A percentile compares a stretch with the other conserved stretches of the same genome.
Conservation (phyloP, 92 coral and sea anemone genomes). For the Paragorgia papillata region DNA sequence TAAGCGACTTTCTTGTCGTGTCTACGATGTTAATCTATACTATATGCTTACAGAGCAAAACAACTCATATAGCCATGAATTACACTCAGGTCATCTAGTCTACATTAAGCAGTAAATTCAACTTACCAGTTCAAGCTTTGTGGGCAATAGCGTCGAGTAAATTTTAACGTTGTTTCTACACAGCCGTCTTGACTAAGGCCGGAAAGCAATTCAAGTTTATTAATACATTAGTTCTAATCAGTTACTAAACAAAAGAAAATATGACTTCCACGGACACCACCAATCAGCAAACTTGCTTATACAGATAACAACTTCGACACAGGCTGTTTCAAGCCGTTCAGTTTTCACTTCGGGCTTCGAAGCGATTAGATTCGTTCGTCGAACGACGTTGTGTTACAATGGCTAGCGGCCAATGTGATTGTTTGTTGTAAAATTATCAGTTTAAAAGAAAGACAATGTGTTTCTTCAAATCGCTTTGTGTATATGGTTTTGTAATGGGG, state of each 20-base stretch:
- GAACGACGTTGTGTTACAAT: background rate
- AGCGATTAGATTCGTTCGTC: no score
- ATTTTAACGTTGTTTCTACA: background rate
- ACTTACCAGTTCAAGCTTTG: background rate
- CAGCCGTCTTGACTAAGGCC: background rate
- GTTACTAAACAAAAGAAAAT: conserved; percentile 27
- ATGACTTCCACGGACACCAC: background rate
- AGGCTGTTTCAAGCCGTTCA: background rate
- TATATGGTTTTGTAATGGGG: conserved; percentile 35
- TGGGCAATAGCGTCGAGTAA: no score
- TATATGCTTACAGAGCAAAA: conserved; percentile 17
- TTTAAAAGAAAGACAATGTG: conserved; percentile 16
- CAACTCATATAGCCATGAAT: background rate
- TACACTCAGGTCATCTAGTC: background rate
- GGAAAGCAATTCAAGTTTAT: conserved; percentile 10
- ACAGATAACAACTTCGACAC: background rate
- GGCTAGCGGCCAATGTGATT: background rate
- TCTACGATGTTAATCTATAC: conserved; percentile 24
- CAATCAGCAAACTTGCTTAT: background rate
- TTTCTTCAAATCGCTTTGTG: conserved; percentile 25
- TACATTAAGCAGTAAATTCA: background rate
- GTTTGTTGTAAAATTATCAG: background rate
- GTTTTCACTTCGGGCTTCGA: background rate
- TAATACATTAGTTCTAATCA: conserved; percentile 35
- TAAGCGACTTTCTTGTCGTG: conserved; percentile 8